Evolutionary conservation across 1,140 invertebrate genomes (phyloP).

Genomic region (Aphelinus certus): DNA sequence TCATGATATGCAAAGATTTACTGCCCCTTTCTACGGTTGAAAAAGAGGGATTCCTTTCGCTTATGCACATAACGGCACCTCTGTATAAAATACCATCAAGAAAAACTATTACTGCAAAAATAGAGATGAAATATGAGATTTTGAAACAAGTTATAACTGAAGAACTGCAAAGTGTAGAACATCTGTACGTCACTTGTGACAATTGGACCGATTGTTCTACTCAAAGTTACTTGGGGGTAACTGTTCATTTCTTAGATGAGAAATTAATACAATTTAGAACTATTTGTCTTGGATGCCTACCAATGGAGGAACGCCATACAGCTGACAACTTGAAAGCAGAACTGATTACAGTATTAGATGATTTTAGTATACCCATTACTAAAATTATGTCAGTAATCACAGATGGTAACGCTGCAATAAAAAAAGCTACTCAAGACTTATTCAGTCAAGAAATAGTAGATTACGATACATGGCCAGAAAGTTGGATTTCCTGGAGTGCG

Average conservation of each 20-base stretch:
- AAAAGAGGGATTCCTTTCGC: not conserved
- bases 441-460: too few species aligned
- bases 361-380: not conserved
- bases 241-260: not conserved
- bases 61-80: not conserved
- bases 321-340: not conserved
- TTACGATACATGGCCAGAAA: too few species aligned
- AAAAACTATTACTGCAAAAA: conserved; percentile 2
- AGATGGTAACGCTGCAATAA: not conserved
- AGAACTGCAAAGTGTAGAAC: too few species aligned
- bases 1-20: conserved; percentile 3
- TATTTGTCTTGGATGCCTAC: not conserved
- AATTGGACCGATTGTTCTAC: conserved; percentile 1
- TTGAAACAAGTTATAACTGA: not conserved
- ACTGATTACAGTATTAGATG: not conserved
- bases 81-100: not conserved
- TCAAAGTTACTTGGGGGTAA: conserved; percentile 1
- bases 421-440: not conserved
- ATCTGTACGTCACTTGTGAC: not conserved
- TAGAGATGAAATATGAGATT: conserved; percentile 8
- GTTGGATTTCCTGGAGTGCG: too few species aligned
- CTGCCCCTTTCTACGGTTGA: not conserved
- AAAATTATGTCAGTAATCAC: not conserved
- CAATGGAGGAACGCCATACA: not conserved
- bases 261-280: not conserved